Conservation (phyloP, 2,797 vertebrate species). For the Aphelocoma californica region DNA sequence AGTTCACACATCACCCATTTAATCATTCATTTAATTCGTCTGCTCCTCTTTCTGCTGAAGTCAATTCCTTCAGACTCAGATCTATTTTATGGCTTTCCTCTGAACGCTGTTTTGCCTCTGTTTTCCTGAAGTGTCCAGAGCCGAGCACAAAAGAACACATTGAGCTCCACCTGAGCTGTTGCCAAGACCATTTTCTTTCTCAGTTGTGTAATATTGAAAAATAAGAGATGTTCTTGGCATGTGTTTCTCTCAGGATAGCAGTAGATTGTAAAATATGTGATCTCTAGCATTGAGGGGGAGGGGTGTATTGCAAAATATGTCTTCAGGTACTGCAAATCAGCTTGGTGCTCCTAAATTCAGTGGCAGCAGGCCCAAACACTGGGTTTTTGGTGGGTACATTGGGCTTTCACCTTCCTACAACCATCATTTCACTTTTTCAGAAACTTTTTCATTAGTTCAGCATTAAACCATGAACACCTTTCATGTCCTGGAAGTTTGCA, state of each 20-base stretch:
- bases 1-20: background rate
- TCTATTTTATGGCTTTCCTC: background rate
- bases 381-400: background rate
- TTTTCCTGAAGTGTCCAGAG: conserved; percentile 12
- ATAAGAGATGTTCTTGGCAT: background rate
- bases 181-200: background rate
- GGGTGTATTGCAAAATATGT: background rate
- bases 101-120: background rate
- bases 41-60: background rate
- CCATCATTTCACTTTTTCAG: background rate
- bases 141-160: background rate
- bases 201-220: background rate
- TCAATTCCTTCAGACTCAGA: background rate
- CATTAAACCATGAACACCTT: background rate
- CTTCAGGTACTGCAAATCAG: background rate
- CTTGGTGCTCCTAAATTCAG: background rate
- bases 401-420: background rate
- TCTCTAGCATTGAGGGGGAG: background rate
- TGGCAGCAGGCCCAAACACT: background rate
- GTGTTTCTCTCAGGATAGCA: background rate
- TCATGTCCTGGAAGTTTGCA: background rate
- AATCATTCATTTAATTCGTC: background rate
- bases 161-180: background rate
- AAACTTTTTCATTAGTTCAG: background rate
- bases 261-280: background rate